phyloP scores from a whole-genome alignment of 2,113 vertebrate species.

The Platichthys flesus region DNA sequence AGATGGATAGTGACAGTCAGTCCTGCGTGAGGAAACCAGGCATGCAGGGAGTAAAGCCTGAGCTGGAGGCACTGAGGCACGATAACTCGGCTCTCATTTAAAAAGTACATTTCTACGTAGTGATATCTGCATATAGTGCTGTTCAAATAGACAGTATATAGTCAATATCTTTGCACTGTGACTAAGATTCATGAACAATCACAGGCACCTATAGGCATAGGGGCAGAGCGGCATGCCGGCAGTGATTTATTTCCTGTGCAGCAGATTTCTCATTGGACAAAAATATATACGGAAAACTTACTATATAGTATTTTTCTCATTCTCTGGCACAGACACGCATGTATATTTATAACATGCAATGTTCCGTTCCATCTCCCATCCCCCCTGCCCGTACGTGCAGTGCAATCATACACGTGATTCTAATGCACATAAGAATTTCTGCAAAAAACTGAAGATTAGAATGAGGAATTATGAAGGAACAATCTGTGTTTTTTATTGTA shows the following conservation, averaged over 20 bases:
- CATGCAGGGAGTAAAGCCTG: slow-evolving; percentile 54
- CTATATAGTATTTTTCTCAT: background rate
- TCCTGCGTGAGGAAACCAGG: slow-evolving; percentile 62
- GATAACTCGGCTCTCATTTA: slow-evolving; percentile 52
- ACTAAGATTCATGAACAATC: slow-evolving; percentile 5
- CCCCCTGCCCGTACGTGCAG: background rate
- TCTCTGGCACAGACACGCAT: background rate
- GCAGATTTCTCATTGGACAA: background rate
- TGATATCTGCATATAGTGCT: slow-evolving; percentile 16
- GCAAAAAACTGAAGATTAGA: slow-evolving; percentile 22
- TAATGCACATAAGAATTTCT: slow-evolving; percentile 17
- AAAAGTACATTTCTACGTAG: slow-evolving; percentile 39
- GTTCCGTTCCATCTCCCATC: slow-evolving; percentile 4
- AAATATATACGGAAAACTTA: background rate
- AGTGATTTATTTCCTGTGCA: background rate
- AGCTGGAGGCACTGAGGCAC: slow-evolving; percentile 56
- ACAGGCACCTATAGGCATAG: slow-evolving; percentile 1
- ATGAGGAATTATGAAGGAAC: slow-evolving; percentile 8
- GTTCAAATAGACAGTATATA: slow-evolving; percentile 2
- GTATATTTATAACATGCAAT: slow-evolving; percentile 31
- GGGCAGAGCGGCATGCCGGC: background rate
- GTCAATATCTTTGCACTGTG: background rate
- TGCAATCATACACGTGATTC: slow-evolving; percentile 18
- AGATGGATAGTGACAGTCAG: slow-evolving; percentile 74
- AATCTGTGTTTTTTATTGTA: slow-evolving; percentile 19